Evolutionary conservation across 64 coral and sea anemone genomes (phyloP).

Genomic region (Pocillopora damicornis): DNA sequence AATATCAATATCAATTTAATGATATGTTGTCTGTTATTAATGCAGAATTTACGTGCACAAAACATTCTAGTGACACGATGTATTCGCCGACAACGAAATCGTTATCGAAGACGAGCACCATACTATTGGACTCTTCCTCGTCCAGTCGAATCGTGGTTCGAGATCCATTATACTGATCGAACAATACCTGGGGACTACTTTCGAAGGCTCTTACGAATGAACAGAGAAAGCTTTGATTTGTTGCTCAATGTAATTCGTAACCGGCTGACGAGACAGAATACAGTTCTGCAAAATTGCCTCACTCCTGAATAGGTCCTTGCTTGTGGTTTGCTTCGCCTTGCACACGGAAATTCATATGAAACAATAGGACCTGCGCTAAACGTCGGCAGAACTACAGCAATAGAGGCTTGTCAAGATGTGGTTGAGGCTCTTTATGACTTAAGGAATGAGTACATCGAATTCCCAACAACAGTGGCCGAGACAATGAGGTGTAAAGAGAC

Average conservation of each 20-base stretch:
- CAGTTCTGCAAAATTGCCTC: slow-evolving; percentile 38
- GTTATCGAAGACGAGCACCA: slow-evolving; percentile 43
- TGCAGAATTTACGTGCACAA: slow-evolving; percentile 34
- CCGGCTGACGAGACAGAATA: slow-evolving; percentile 30
- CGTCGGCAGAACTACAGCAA: slow-evolving; percentile 13
- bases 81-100: slow-evolving; percentile 23
- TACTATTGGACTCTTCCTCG: slow-evolving; percentile 35
- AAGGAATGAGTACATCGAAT: slow-evolving; percentile 27
- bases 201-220: slow-evolving; percentile 26
- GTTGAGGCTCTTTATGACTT: slow-evolving; percentile 13
- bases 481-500: slow-evolving; percentile 10
- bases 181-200: slow-evolving; percentile 36
- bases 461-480: slow-evolving; percentile 37
- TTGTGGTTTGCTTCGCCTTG: background rate
- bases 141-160: slow-evolving; percentile 42
- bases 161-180: slow-evolving; percentile 40
- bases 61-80: slow-evolving; percentile 25
- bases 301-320: slow-evolving; percentile 10
- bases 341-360: background rate
- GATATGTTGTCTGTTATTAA: slow-evolving; percentile 31
- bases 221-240: slow-evolving; percentile 29
- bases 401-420: slow-evolving; percentile 21
- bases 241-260: slow-evolving; percentile 23
- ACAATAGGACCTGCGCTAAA: background rate
- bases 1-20: slow-evolving; percentile 23